phyloP scores from a whole-genome alignment of 2,797 vertebrate genomes.

The Clarias fuscus region DNA sequence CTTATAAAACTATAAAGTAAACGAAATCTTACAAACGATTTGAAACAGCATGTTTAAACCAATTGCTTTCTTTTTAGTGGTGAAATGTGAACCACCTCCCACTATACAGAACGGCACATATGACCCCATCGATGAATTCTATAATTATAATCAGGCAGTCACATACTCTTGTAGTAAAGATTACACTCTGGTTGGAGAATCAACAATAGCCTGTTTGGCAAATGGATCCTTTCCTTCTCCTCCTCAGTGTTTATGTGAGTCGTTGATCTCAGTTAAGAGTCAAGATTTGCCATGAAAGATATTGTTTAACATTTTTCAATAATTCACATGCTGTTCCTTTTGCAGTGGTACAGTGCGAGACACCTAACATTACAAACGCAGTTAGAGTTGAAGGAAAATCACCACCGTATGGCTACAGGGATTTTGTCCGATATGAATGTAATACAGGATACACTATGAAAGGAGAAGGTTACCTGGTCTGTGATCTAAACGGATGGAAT shows the following conservation, averaged over 20 bases:
- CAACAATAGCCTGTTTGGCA: too few species aligned
- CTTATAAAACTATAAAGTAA: not conserved
- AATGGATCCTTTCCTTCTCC: slow-evolving; percentile 1
- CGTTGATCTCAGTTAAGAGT: not conserved
- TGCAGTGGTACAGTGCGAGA: slow-evolving; percentile 47
- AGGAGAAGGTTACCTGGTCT: not conserved
- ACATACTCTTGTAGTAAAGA: too few species aligned
- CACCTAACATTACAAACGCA: not conserved
- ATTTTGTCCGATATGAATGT: slow-evolving; percentile 44
- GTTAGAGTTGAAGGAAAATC: rapidly evolving
- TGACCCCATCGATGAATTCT: too few species aligned
- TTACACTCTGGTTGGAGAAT: too few species aligned
- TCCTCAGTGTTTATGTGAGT: slow-evolving; percentile 1
- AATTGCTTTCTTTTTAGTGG: not conserved
- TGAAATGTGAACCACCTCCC: not conserved
- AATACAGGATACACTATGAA: not conserved
- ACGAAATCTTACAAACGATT: too few species aligned
- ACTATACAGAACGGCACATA: too few species aligned
- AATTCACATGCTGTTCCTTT: not conserved
- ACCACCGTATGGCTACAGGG: slow-evolving; percentile 12
- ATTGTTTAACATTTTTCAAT: not conserved
- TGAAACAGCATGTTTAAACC: not conserved
- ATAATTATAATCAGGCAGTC: too few species aligned
- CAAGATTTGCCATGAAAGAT: not conserved
- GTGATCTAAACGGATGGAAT: slow-evolving; percentile 37